Conservation (phyloP, 2,888 invertebrate genomes). For the Azorinus chamasolen region DNA sequence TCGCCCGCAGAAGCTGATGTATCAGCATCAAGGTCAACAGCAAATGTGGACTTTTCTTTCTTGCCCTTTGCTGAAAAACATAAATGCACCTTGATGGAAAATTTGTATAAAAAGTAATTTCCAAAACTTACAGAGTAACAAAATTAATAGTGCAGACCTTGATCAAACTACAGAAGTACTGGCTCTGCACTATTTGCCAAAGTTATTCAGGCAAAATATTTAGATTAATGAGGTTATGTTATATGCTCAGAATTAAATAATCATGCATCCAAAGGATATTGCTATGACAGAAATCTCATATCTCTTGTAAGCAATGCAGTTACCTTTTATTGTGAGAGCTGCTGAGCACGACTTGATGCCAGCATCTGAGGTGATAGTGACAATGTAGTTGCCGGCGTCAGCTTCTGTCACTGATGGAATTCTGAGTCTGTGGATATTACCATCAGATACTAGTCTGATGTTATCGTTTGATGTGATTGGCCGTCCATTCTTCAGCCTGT, state of each 20-base stretch:
- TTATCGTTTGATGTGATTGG: conserved; percentile 92
- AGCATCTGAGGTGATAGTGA: conserved; percentile 67
- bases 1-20: conserved; percentile 71
- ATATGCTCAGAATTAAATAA: no score
- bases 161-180: no score
- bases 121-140: not conserved
- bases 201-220: no score
- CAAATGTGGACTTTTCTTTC: conserved; percentile 42
- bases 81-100: not conserved
- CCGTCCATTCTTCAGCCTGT: conserved; percentile 93
- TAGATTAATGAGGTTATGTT: no score
- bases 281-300: no score
- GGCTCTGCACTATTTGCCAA: no score
- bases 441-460: conserved; percentile 93
- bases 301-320: no score
- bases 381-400: conserved; percentile 75
- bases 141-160: no score
- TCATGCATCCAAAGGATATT: no score
- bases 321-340: conserved; percentile 58
- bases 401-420: conserved; percentile 61
- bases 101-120: not conserved
- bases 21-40: conserved; percentile 71
- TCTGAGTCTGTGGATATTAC: conserved; percentile 90
- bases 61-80: conserved; percentile 11
- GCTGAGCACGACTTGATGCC: conserved; percentile 66